Evolutionary conservation across 2,888 invertebrate species (phyloP).

Genomic region (Agonopterix alstromeriana): DNA sequence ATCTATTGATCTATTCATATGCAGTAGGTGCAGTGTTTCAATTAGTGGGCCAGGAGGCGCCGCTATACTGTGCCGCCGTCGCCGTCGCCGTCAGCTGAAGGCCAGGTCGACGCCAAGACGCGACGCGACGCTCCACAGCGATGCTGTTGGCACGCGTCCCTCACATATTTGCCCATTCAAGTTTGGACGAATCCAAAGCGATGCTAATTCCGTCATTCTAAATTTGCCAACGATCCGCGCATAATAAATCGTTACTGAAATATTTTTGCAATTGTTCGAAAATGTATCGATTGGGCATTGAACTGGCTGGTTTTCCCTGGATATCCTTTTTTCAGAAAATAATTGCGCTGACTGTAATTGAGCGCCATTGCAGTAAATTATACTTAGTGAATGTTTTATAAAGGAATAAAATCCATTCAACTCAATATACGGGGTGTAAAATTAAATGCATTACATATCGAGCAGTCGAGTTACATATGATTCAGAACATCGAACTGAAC

Average conservation of each 20-base stretch:
- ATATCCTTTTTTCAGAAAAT: background rate
- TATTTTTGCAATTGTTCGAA: conserved; percentile 8
- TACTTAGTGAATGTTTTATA: too few relatives aligned
- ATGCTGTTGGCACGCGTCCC: conserved; percentile 24
- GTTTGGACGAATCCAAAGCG: conserved; percentile 22
- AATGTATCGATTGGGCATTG: background rate
- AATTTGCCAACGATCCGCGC: conserved; percentile 25
- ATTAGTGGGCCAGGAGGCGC: background rate
- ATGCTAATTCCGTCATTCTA: conserved; percentile 27
- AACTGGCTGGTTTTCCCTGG: too few relatives aligned
- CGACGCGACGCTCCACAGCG: too few relatives aligned
- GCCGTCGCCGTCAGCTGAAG: background rate
- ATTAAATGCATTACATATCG: too few relatives aligned
- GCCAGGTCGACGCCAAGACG: background rate
- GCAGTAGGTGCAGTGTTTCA: background rate
- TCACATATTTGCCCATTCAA: conserved; percentile 22
- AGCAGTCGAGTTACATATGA: too few relatives aligned
- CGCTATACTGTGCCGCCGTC: background rate
- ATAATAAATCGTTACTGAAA: conserved; percentile 2
- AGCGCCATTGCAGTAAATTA: too few relatives aligned
- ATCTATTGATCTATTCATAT: too few relatives aligned
- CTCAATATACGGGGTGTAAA: too few relatives aligned
- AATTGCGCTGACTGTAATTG: too few relatives aligned
- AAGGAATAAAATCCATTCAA: too few relatives aligned
- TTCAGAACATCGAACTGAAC: too few relatives aligned